phyloP scores from a whole-genome alignment of 2,888 invertebrate genomes.

The Stenotaenia linearis region DNA sequence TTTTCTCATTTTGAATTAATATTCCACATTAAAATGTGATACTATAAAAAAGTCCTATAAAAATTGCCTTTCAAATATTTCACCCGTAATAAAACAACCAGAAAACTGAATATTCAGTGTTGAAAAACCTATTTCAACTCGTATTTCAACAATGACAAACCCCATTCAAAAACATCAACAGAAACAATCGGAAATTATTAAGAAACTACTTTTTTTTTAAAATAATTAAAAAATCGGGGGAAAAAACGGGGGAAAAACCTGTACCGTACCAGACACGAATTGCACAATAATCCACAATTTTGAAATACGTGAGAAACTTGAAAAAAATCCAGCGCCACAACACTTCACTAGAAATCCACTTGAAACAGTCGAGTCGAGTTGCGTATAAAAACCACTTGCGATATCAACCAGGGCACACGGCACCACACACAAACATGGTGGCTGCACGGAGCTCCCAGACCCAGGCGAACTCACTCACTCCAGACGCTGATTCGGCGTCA shows the following conservation, averaged over 20 bases:
- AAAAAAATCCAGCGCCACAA: neutral
- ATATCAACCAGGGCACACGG: constrained; percentile 19
- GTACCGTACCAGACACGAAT: neutral
- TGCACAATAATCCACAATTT: neutral
- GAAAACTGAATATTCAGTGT: too few species aligned
- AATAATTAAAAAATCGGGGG: neutral
- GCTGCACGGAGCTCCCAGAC: neutral
- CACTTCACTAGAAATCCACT: neutral
- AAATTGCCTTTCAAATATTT: too few species aligned
- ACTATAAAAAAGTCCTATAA: too few species aligned
- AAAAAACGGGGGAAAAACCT: neutral
- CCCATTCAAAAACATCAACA: neutral
- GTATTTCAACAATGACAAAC: neutral
- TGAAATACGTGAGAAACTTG: neutral
- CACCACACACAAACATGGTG: constrained; percentile 19
- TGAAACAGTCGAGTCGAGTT: constrained; percentile 10
- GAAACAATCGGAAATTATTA: too few species aligned
- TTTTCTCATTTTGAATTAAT: too few species aligned
- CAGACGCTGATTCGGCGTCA: neutral
- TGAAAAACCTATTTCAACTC: too few species aligned
- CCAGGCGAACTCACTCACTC: constrained; percentile 24
- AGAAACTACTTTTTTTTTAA: too few species aligned
- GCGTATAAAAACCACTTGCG: constrained; percentile 14
- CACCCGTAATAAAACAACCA: too few species aligned
- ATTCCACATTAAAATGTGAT: too few species aligned